Evolutionary conservation across 1,140 invertebrate species (phyloP).

Genomic region (Meloidogyne chitwoodi): DNA sequence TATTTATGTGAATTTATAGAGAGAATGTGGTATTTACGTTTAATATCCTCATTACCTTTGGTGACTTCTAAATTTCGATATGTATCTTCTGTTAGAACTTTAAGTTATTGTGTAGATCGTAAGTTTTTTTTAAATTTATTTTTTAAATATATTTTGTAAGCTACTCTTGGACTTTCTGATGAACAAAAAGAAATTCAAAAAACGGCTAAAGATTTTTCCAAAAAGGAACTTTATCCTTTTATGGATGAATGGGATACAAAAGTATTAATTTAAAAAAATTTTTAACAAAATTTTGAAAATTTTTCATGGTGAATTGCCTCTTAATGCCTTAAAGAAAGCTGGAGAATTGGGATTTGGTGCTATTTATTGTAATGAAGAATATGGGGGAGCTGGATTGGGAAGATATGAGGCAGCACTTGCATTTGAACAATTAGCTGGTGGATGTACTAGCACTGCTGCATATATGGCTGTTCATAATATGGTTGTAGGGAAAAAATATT

Average conservation of each 20-base stretch:
- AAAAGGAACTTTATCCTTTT: slow-evolving; percentile 66
- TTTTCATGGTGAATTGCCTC: slow-evolving; percentile 61
- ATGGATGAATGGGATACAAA: slow-evolving; percentile 68
- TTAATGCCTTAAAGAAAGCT: slow-evolving; percentile 61
- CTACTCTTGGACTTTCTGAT: slow-evolving; percentile 63
- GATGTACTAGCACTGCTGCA: slow-evolving; percentile 68
- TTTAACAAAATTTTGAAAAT: neutral
- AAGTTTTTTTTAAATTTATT: slow-evolving; percentile 1
- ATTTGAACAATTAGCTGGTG: slow-evolving; percentile 68
- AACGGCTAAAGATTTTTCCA: slow-evolving; percentile 66
- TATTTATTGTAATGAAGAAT: slow-evolving; percentile 65
- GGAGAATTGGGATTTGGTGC: slow-evolving; percentile 68
- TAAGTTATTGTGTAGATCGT: slow-evolving; percentile 15
- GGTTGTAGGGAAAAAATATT: slow-evolving; percentile 11
- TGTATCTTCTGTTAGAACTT: neutral
- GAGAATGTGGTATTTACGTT: neutral
- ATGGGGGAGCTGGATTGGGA: slow-evolving; percentile 66
- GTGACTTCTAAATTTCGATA: neutral
- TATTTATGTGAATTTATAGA: neutral
- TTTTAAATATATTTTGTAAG: slow-evolving; percentile 48
- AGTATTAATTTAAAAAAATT: slow-evolving; percentile 51
- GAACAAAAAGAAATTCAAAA: slow-evolving; percentile 67
- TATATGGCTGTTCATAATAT: slow-evolving; percentile 68
- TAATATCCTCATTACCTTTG: neutral
- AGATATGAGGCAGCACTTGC: slow-evolving; percentile 67